Base-by-base conservation (phyloP, 2,888 invertebrate species). In the Erebia palarica region DNA sequence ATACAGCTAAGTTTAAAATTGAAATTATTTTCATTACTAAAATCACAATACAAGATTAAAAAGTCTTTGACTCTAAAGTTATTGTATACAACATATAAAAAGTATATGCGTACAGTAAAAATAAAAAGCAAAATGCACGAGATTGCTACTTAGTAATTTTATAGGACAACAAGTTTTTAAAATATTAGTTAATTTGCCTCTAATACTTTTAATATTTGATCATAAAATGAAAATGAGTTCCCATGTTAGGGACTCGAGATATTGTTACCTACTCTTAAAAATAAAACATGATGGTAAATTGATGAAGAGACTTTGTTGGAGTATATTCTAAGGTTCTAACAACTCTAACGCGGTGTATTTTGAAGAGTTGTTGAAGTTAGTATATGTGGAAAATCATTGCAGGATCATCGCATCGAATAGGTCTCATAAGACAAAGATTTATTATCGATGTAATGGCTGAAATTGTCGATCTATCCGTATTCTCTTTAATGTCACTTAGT, bases 161-260 rank as follows among this genome's bases (percentile, higher is more conserved):
- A 21, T 21, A 44, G 18, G 44, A 66, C 8, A 44, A 18, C 21
- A 47, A 67, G 18, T 44, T 21, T 16, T 57, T 42, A 18, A 71
- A 68, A n/a, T 47, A 65, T 11, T 21, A 10, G 68, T 51, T 65
- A 60, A 65, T 59, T 51, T 60, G 66, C 63, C 49, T 60, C 65
- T 10, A 59, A 21, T 47, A 44, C 27, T 27, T 3, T 2, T 64
- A 59, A n/a, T 51, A 51, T 64, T 61, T 18, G 3, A 36, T 36
- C 14, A 16, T 42, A n/a, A 60, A 60, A 60, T 42, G 11, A 47
- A 16, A 42, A 59, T 27, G 13, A 21, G 9, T 2, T 36, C 42
- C 10, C 16, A 42, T n/a, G 47, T 47, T 44, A 47, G 13, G 47
- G 5, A 11, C 18, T 13, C 44, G 9, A 47, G 18, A 13, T 18